These are phyloP conservation scores for Molossus alvarezi DNA, from an alignment of 2,797 vertebrate genomes.

Conservation along the genomic window DNA sequence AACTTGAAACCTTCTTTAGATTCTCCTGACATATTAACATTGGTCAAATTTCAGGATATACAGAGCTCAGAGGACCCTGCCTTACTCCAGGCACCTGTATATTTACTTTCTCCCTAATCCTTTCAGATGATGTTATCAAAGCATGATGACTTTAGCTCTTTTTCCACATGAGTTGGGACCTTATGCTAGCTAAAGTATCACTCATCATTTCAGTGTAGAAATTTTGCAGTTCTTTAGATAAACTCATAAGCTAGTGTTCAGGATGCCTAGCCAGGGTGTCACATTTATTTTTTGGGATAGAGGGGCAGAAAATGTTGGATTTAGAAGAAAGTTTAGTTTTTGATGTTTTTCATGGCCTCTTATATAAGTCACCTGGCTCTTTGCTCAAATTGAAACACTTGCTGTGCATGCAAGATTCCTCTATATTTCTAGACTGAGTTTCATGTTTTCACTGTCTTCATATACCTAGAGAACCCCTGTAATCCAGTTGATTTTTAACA, in stretches of 20 bases:
- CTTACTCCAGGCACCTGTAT: background rate
- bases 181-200: background rate
- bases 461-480: background rate
- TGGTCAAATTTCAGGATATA: background rate
- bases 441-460: background rate
- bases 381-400: background rate
- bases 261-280: background rate
- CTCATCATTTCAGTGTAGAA: background rate
- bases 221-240: background rate
- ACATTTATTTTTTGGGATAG: background rate
- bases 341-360: background rate
- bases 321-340: background rate
- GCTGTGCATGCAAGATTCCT: background rate
- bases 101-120: background rate
- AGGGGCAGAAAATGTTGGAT: background rate
- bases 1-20: background rate
- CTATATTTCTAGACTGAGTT: background rate
- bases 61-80: background rate
- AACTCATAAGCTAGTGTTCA: background rate
- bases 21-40: background rate
- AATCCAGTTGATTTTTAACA: slow-evolving; percentile 14
- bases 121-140: background rate
- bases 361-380: background rate
- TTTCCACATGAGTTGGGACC: background rate
- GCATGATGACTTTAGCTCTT: background rate